Evolutionary conservation across 1,140 invertebrate species (phyloP).

Genomic region (Drosophila bocqueti): DNA sequence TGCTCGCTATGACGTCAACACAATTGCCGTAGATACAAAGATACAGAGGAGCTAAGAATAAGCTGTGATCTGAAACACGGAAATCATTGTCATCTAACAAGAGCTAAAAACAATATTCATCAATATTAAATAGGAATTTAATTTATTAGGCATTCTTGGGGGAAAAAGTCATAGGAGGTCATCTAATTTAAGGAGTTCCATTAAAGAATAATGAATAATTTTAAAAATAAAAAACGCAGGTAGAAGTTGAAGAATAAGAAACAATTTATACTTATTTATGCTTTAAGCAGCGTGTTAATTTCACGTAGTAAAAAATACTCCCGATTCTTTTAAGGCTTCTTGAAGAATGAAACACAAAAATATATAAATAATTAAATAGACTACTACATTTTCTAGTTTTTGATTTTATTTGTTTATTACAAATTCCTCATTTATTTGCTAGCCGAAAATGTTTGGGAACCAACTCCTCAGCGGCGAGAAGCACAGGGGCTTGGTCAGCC

Average conservation of each 20-base stretch:
- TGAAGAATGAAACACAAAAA: background rate
- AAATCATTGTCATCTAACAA: constrained; percentile 35
- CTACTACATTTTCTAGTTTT: constrained; percentile 4
- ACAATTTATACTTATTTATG: too few species aligned
- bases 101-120: constrained; percentile 13
- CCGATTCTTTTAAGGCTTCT: background rate
- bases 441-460: constrained; percentile 79
- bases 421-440: background rate
- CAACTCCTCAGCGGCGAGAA: constrained; percentile 73
- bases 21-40: constrained; percentile 7
- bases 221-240: too few species aligned
- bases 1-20: constrained; percentile 41
- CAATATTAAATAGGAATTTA: constrained; percentile 8
- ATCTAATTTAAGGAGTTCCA: background rate
- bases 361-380: background rate
- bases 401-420: constrained; percentile 3
- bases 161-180: background rate
- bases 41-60: constrained; percentile 1
- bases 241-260: background rate
- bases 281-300: background rate
- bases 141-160: background rate
- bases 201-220: background rate
- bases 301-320: background rate
- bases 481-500: constrained; percentile 80
- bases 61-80: constrained; percentile 13